Conservation (phyloP, 2,797 vertebrate species). For the Myotis daubentonii region DNA sequence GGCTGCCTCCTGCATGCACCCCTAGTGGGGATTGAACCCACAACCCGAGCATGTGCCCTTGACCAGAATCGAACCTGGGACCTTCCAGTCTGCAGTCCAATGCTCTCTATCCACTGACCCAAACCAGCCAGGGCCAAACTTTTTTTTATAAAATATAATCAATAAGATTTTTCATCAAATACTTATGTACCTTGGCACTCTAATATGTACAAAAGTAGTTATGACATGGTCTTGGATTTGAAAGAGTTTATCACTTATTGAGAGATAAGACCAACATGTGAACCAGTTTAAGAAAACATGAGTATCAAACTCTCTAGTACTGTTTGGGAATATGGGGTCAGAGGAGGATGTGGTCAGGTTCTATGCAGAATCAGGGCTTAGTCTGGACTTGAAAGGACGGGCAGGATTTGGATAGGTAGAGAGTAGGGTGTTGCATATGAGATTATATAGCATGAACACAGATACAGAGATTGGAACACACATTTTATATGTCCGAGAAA, state of each 20-base stretch:
- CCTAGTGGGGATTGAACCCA: too few relatives aligned
- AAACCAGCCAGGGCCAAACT: too few relatives aligned
- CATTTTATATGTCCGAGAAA: neutral
- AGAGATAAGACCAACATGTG: conserved; percentile 3
- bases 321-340: neutral
- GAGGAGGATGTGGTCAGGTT: neutral
- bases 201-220: neutral
- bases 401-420: neutral
- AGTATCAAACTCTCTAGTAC: neutral
- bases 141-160: conserved; percentile 53
- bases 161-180: conserved; percentile 6
- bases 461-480: neutral
- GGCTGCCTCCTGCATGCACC: too few relatives aligned
- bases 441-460: neutral
- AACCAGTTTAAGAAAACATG: conserved; percentile 42
- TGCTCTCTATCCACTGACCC: too few relatives aligned
- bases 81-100: too few relatives aligned
- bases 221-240: conserved; percentile 10
- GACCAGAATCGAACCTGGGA: too few relatives aligned
- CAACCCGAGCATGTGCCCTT: too few relatives aligned
- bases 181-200: neutral
- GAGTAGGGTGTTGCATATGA: neutral
- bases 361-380: neutral
- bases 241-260: conserved; percentile 36
- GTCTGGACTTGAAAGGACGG: conserved; percentile 25